Conservation (phyloP, 2,113 vertebrate genomes). For the Bubo blakistoni region DNA sequence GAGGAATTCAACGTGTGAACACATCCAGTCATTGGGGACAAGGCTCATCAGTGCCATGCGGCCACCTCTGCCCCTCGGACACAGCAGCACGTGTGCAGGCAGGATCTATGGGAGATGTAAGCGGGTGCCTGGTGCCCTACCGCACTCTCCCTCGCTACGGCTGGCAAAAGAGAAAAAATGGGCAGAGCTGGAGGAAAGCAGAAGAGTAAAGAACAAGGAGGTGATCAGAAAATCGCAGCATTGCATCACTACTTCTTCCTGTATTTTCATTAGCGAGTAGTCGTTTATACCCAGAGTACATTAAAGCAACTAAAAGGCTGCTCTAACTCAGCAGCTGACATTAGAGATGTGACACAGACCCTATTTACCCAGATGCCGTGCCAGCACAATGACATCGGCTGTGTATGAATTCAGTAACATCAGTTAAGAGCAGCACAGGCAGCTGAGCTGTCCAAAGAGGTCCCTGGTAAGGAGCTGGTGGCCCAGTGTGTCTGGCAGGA, state of each 20-base stretch:
- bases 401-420: background rate
- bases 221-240: background rate
- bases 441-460: background rate
- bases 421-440: background rate
- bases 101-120: background rate
- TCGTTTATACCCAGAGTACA: no score
- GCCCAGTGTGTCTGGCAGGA: background rate
- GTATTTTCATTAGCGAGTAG: background rate
- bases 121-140: background rate
- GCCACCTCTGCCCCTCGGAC: background rate
- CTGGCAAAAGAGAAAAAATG: background rate
- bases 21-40: background rate
- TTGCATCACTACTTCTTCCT: background rate
- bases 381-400: background rate
- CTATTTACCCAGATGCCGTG: no score
- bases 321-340: background rate
- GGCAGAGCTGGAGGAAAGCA: background rate
- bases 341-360: background rate
- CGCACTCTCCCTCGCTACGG: background rate
- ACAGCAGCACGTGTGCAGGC: background rate
- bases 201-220: background rate
- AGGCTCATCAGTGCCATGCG: background rate
- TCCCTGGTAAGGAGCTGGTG: background rate
- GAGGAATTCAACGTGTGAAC: background rate
- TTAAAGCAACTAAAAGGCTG: background rate